phyloP scores from a whole-genome alignment of 1,140 invertebrate genomes.

The Heliconius eleuchia region DNA sequence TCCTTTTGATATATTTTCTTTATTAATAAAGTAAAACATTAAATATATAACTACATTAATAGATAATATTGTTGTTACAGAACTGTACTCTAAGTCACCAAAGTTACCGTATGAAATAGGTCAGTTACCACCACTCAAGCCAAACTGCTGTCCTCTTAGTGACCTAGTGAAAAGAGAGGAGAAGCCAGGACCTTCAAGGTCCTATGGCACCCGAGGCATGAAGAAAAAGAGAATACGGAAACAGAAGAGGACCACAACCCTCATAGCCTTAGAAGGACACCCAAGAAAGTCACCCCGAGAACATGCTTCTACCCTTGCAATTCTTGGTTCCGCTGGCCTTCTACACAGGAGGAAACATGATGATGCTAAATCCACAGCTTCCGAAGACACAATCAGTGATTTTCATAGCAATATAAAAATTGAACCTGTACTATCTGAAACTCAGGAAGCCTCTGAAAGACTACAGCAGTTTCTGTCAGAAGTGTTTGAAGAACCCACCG shows the following conservation, averaged over 20 bases:
- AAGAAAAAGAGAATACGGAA: constrained; percentile 63
- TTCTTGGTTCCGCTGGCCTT: constrained; percentile 85
- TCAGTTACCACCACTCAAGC: constrained; percentile 82
- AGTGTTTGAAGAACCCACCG: constrained; percentile 72
- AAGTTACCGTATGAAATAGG: constrained; percentile 90
- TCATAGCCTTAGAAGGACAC: constrained; percentile 80
- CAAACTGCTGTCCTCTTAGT: constrained; percentile 79
- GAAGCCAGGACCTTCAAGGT: constrained; percentile 67
- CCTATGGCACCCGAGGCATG: constrained; percentile 75
- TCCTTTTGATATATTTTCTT: too few relatives aligned
- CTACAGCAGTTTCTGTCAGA: constrained; percentile 73
- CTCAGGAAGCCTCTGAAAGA: constrained; percentile 67
- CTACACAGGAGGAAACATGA: constrained; percentile 81
- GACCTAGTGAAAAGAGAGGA: constrained; percentile 61
- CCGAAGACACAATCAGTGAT: constrained; percentile 75
- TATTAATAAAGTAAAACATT: too few relatives aligned
- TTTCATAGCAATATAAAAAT: constrained; percentile 58
- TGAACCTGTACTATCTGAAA: constrained; percentile 62
- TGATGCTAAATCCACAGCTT: constrained; percentile 74
- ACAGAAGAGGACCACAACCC: constrained; percentile 56
- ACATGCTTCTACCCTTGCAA: constrained; percentile 91
- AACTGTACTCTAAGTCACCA: constrained; percentile 82
- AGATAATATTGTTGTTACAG: constrained; percentile 60
- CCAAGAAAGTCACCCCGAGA: constrained; percentile 92
- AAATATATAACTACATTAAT: too few relatives aligned